phyloP scores from a whole-genome alignment of 2,113 vertebrate genomes.

The Tonatia bakeri region DNA sequence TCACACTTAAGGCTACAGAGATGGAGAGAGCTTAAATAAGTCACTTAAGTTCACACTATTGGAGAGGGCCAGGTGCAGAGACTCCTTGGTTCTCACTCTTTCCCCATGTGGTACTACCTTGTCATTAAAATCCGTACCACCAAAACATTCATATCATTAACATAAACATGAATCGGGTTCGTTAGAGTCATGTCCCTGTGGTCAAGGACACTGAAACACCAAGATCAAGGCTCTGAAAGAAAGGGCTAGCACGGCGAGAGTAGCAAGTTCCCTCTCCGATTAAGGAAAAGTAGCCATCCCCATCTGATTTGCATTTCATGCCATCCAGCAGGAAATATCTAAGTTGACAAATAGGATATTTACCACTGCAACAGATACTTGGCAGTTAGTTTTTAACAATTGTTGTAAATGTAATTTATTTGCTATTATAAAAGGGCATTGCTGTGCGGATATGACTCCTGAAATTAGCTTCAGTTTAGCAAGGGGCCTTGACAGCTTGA shows the following conservation, averaged over 20 bases:
- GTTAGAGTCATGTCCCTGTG: neutral
- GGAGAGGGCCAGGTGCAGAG: neutral
- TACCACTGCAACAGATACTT: conserved; percentile 90
- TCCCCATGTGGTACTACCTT: neutral
- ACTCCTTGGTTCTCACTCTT: neutral
- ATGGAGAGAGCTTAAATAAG: neutral
- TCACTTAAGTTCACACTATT: neutral
- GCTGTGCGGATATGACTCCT: conserved; percentile 93
- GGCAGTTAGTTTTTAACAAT: conserved; percentile 99
- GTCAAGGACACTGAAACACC: neutral
- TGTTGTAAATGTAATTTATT: conserved; percentile 98
- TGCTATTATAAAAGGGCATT: conserved; percentile 91
- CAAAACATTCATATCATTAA: neutral
- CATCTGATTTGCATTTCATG: conserved; percentile 86
- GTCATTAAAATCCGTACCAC: neutral
- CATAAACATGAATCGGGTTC: neutral
- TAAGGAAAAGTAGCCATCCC: conserved; percentile 68
- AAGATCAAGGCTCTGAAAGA: neutral
- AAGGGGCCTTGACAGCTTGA: conserved; percentile 93
- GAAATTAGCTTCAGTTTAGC: conserved; percentile 99
- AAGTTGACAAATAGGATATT: conserved; percentile 97
- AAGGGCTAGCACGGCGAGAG: neutral
- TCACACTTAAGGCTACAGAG: neutral
- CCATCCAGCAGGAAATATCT: conserved; percentile 89
- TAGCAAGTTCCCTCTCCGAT: conserved; percentile 37